A percentile compares a stretch with the other conserved stretches of the same genome.
These are phyloP conservation scores for Plemyria rubiginata DNA, from an alignment of 2,888 invertebrate species.

Conservation along the genomic window DNA sequence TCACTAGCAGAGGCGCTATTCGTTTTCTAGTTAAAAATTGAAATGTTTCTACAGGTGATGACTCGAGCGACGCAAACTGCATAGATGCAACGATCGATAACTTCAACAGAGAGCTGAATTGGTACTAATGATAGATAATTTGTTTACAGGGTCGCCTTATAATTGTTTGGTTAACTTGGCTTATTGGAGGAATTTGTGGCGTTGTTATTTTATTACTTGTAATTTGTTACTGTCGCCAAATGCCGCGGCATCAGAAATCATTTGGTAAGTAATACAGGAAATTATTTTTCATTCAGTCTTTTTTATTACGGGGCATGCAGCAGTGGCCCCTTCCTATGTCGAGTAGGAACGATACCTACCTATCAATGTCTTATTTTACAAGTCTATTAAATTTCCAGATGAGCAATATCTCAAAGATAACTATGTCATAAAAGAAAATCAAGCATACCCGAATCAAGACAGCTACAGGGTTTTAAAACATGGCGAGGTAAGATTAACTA, in stretches of 20 bases:
- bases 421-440: conserved; percentile 74
- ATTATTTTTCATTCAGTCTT: too few species aligned
- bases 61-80: conserved; percentile 42
- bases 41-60: conserved; percentile 79
- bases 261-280: conserved; percentile 76
- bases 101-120: conserved; percentile 20
- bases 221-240: conserved; percentile 88
- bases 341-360: too few species aligned
- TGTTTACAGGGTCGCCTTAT: conserved; percentile 79
- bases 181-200: conserved; percentile 86
- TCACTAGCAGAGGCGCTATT: conserved; percentile 68
- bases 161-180: conserved; percentile 84
- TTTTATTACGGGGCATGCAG: too few species aligned
- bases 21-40: conserved; percentile 71
- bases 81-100: conserved; percentile 60
- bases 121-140: conserved; percentile 32
- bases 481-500: conserved; percentile 72
- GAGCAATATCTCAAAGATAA: conserved; percentile 78
- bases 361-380: too few species aligned
- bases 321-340: too few species aligned
- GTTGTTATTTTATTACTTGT: conserved; percentile 86
- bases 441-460: conserved; percentile 72
- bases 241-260: conserved; percentile 88
- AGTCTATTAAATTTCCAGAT: conserved; percentile 51
- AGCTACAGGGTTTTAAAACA: conserved; percentile 69